Percentiles rank a stretch among this genome's conserved stretches.
Conservation (phyloP, 2,888 invertebrate species). For the Limnephilus rhombicus region DNA sequence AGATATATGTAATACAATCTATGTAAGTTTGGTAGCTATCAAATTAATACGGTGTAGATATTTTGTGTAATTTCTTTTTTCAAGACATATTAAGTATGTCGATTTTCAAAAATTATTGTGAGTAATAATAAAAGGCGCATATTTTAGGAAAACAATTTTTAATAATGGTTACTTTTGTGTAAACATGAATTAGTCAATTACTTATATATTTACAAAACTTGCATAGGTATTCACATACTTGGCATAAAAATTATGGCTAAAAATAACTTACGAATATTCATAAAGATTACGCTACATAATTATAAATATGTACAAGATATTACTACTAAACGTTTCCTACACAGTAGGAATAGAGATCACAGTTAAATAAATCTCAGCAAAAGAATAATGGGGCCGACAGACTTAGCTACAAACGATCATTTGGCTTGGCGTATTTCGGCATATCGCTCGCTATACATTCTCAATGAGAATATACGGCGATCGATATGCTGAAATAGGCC, state of each 20-base stretch:
- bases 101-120: background rate
- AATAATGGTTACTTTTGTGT: background rate
- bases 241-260: constrained; percentile 52
- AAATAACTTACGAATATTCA: constrained; percentile 31
- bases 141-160: background rate
- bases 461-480: no score
- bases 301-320: constrained; percentile 43
- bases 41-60: background rate
- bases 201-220: background rate
- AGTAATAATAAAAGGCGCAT: background rate
- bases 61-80: background rate
- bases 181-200: background rate
- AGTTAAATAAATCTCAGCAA: constrained; percentile 58
- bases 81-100: background rate
- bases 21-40: no score
- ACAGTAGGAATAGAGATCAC: constrained; percentile 65
- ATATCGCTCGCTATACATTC: no score
- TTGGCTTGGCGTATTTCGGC: no score
- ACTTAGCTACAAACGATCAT: no score
- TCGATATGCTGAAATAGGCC: no score
- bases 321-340: constrained; percentile 60
- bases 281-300: constrained; percentile 35
- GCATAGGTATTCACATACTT: constrained; percentile 30
- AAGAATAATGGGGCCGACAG: background rate
- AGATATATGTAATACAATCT: no score